phyloP scores from a whole-genome alignment of 2,888 invertebrate genomes.

The Metallyticus violacea region DNA sequence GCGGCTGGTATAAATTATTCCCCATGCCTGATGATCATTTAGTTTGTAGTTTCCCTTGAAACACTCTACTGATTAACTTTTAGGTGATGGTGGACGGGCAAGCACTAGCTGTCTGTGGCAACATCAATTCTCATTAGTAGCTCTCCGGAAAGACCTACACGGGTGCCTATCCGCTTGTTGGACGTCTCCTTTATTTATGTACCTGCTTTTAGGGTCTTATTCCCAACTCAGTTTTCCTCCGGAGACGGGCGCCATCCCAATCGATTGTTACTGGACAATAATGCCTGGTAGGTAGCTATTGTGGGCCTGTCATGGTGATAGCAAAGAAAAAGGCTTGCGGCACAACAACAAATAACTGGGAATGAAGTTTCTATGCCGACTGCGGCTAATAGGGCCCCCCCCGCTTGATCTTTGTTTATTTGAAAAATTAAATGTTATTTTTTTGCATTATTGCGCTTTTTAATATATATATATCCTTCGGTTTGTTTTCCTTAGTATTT shows the following conservation, averaged over 20 bases:
- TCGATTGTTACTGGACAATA: not conserved
- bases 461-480: no score
- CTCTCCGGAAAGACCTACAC: not conserved
- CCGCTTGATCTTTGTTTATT: no score
- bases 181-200: not conserved
- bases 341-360: not conserved
- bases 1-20: not conserved
- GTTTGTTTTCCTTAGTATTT: no score
- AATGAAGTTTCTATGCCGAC: no score
- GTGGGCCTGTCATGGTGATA: not conserved
- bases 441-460: no score
- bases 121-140: not conserved
- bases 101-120: no score
- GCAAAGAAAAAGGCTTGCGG: not conserved
- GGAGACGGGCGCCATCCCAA: not conserved
- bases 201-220: not conserved
- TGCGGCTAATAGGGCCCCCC: no score
- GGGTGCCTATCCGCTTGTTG: not conserved
- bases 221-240: not conserved
- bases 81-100: not conserved
- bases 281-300: not conserved
- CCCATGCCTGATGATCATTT: not conserved
- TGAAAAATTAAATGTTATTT: no score
- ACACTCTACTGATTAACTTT: not conserved
- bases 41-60: not conserved